phyloP scores from a whole-genome alignment of 2,113 vertebrate species.

The Oophaga pumilio region DNA sequence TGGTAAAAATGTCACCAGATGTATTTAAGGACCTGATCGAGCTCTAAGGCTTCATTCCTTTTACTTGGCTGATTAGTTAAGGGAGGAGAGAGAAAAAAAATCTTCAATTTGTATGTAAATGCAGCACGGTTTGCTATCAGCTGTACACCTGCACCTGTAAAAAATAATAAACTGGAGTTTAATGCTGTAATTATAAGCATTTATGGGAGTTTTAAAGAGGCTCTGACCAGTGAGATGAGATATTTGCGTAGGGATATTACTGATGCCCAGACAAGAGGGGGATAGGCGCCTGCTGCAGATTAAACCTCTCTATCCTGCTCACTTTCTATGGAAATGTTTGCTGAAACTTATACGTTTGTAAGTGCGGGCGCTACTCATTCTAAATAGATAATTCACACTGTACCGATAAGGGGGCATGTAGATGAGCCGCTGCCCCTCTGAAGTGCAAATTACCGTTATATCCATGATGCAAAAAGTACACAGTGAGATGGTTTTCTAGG shows the following conservation, averaged over 20 bases:
- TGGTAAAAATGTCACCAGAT: constrained; percentile 99
- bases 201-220: constrained; percentile 88
- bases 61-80: constrained; percentile 96
- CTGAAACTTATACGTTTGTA: constrained; percentile 59
- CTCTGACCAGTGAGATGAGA: constrained; percentile 80
- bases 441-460: constrained; percentile 21
- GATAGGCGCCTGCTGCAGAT: constrained; percentile 70
- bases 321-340: constrained; percentile 70
- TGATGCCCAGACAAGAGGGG: constrained; percentile 73
- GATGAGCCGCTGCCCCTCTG: constrained; percentile 6
- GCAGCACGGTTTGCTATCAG: constrained; percentile 96
- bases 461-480: background rate
- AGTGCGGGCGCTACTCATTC: background rate
- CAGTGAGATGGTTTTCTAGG: background rate
- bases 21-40: constrained; percentile 99
- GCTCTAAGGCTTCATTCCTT: constrained; percentile 99
- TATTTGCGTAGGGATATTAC: constrained; percentile 72
- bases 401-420: constrained; percentile 39
- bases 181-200: constrained; percentile 99
- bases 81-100: constrained; percentile 73
- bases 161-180: constrained; percentile 99
- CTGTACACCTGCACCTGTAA: constrained; percentile 95
- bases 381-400: constrained; percentile 25
- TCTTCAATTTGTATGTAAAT: constrained; percentile 99
- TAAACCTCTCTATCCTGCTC: constrained; percentile 70